A percentile compares a stretch with the other conserved stretches of the same genome.
phyloP scores from a whole-genome alignment of 1,140 invertebrate species.

The Neomicropteryx cornuta region DNA sequence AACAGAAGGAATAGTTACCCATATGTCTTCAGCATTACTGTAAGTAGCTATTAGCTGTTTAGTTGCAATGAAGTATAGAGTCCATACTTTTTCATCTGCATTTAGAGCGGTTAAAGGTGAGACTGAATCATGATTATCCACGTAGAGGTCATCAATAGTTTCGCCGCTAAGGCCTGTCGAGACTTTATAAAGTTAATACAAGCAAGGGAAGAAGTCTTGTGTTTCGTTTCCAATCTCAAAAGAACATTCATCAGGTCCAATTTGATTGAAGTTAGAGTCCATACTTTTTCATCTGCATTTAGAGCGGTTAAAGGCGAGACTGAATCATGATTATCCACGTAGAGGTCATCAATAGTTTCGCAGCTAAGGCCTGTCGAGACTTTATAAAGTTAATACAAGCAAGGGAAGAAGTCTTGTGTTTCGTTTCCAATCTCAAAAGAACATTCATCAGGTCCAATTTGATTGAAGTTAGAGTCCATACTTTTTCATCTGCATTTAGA shows the following conservation, averaged over 20 bases:
- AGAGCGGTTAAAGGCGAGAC: constrained; percentile 16
- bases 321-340: constrained; percentile 18
- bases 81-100: too few species aligned
- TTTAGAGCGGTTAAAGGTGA: too few species aligned
- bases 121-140: too few species aligned
- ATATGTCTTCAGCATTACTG: too few species aligned
- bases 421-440: constrained; percentile 56
- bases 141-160: too few species aligned
- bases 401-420: constrained; percentile 49
- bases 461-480: constrained; percentile 70
- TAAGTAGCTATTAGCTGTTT: too few species aligned
- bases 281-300: constrained; percentile 35
- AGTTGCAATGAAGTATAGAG: too few species aligned
- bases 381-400: constrained; percentile 89
- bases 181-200: constrained; percentile 90
- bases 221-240: constrained; percentile 52
- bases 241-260: constrained; percentile 84
- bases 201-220: constrained; percentile 56
- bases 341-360: constrained; percentile 71
- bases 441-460: constrained; percentile 83
- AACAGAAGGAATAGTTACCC: constrained; percentile 72
- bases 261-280: constrained; percentile 67
- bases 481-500: constrained; percentile 19
- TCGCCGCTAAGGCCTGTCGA: constrained; percentile 68
- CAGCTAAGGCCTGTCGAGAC: constrained; percentile 75